These are phyloP conservation scores for Synanthedon tipuliformis DNA, from an alignment of 2,888 invertebrate species.

Conservation along the genomic window DNA sequence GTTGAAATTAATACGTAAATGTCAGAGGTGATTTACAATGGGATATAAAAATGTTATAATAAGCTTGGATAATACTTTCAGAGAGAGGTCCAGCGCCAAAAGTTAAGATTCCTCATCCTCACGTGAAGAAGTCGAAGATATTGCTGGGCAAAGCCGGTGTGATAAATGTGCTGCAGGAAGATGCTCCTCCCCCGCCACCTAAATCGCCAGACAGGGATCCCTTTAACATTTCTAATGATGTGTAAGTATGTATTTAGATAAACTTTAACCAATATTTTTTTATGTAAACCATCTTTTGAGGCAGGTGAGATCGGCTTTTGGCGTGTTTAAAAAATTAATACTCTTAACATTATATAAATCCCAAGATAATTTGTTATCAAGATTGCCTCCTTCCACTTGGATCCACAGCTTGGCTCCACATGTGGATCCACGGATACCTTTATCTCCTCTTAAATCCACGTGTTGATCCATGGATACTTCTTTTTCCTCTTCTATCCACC, in stretches of 20 bases:
- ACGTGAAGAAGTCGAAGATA: slow-evolving; percentile 93
- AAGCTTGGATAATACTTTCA: slow-evolving; percentile 21
- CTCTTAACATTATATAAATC: too few relatives aligned
- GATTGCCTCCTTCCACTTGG: too few relatives aligned
- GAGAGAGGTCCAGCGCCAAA: slow-evolving; percentile 83
- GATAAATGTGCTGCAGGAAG: slow-evolving; percentile 93
- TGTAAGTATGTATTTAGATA: slow-evolving; percentile 72
- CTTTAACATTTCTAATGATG: slow-evolving; percentile 98
- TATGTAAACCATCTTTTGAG: background rate
- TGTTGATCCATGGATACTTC: too few relatives aligned
- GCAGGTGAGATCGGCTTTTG: too few relatives aligned
- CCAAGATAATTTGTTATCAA: too few relatives aligned
- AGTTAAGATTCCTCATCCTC: slow-evolving; percentile 93
- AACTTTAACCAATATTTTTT: background rate
- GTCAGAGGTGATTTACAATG: too few relatives aligned
- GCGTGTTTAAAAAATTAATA: too few relatives aligned
- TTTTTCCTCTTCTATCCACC: too few relatives aligned
- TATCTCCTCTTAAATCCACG: too few relatives aligned
- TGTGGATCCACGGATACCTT: too few relatives aligned
- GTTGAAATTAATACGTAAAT: too few relatives aligned
- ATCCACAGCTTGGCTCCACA: too few relatives aligned
- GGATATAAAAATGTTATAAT: background rate
- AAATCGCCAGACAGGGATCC: slow-evolving; percentile 94
- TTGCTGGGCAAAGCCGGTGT: slow-evolving; percentile 95
- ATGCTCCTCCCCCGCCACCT: slow-evolving; percentile 90